Percentiles rank a stretch among this genome's conserved stretches.
phyloP scores from a whole-genome alignment of 2,888 invertebrate species.

The Macrostomum cliftonense region DNA sequence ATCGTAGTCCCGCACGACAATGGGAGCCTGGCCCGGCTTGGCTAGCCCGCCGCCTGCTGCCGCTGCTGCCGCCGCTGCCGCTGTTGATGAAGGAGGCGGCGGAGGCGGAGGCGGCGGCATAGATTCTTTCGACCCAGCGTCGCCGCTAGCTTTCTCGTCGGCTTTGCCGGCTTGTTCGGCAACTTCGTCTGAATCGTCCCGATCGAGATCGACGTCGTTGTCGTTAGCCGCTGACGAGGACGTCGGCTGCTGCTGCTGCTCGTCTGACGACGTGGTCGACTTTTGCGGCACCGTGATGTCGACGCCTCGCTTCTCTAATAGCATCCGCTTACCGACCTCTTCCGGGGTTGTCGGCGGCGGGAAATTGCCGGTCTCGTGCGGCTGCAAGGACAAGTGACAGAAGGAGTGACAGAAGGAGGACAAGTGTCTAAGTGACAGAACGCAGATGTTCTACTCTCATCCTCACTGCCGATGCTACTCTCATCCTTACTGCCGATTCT shows the following conservation, averaged over 20 bases:
- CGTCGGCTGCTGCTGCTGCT: background rate
- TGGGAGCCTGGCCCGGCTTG: background rate
- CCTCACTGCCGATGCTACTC: no score
- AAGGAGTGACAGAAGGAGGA: no score
- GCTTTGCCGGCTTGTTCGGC: constrained; percentile 7
- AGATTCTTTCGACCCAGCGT: background rate
- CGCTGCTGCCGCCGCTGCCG: no score
- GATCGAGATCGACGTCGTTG: background rate
- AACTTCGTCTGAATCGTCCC: background rate
- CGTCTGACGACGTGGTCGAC: no score
- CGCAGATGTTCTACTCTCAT: no score
- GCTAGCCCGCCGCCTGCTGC: no score
- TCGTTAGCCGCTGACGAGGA: background rate
- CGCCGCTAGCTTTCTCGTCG: constrained; percentile 11
- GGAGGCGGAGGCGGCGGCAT: background rate
- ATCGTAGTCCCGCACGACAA: constrained; percentile 6
- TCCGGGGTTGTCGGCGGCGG: constrained; percentile 91
- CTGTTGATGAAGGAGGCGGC: constrained; percentile 10
- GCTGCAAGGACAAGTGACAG: background rate
- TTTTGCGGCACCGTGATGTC: background rate
- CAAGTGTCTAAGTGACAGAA: no score
- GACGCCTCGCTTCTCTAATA: constrained; percentile 51
- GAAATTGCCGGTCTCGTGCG: constrained; percentile 47
- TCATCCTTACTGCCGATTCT: no score
- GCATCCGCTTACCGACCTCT: constrained; percentile 78